Conservation (phyloP, 1,140 invertebrate genomes). For the Drosophila obscura region DNA sequence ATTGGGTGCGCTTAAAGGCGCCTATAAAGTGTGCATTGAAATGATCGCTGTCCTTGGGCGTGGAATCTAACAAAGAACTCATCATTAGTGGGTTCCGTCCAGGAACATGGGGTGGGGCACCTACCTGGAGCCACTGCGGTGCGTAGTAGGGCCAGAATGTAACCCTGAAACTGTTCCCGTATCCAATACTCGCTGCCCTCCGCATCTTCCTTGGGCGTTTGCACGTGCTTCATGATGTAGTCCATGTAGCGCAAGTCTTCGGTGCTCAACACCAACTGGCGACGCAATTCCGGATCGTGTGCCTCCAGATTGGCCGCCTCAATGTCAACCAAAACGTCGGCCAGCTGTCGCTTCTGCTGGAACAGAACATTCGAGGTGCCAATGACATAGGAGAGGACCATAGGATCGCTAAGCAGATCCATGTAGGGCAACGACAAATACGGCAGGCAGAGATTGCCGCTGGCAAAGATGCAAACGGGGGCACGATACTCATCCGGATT, state of each 20-base stretch:
- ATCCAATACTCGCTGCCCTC: constrained; percentile 98
- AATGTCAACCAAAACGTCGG: constrained; percentile 95
- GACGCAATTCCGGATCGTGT: constrained; percentile 91
- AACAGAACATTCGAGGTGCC: constrained; percentile 99
- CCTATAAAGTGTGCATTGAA: constrained; percentile 94
- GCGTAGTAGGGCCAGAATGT: constrained; percentile 93
- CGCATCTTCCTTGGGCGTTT: constrained; percentile 90
- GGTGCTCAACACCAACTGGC: constrained; percentile 94
- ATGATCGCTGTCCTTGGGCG: constrained; percentile 91
- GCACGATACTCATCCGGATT: constrained; percentile 92
- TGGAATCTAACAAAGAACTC: constrained; percentile 84
- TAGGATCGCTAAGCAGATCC: constrained; percentile 94
- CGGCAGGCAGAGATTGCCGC: constrained; percentile 97
- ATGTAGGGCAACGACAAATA: constrained; percentile 98
- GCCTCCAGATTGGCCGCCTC: constrained; percentile 95
- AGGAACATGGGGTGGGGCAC: not conserved
- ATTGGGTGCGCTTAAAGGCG: constrained; percentile 94
- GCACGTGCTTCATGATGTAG: constrained; percentile 94
- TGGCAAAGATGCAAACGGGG: constrained; percentile 94
- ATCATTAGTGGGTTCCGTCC: not conserved
- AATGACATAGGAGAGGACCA: constrained; percentile 95
- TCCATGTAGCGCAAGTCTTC: constrained; percentile 98
- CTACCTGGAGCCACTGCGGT: constrained; percentile 91
- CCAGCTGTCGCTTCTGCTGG: constrained; percentile 96
- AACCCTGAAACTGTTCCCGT: constrained; percentile 96